These are phyloP conservation scores for Elephas maximus DNA, from an alignment of 2,113 vertebrate genomes.

Conservation along the genomic window DNA sequence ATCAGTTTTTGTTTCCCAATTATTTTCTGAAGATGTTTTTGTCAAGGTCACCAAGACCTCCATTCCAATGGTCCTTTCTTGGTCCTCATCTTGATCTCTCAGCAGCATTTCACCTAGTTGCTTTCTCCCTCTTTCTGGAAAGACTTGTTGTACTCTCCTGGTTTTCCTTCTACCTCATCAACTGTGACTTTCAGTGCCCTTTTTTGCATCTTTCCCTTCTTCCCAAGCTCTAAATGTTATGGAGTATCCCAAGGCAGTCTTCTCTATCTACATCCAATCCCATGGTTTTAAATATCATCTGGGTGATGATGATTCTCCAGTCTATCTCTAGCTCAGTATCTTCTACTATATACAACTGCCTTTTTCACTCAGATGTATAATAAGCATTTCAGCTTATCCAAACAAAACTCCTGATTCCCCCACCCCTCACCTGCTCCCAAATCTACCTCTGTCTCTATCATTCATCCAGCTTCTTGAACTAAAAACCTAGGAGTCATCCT, in stretches of 20 bases:
- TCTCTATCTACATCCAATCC: constrained; percentile 13
- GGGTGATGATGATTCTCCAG: not conserved
- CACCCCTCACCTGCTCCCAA: not conserved
- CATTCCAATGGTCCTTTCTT: constrained; percentile 18
- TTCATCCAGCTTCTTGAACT: not conserved
- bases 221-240: constrained; percentile 26
- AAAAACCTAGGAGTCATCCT: not conserved
- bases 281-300: constrained; percentile 34
- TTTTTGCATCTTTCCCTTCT: constrained; percentile 7
- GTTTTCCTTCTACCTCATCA: constrained; percentile 37
- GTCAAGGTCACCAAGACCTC: not conserved
- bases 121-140: constrained; percentile 14
- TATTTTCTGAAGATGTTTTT: constrained; percentile 22
- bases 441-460: constrained; percentile 44
- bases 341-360: not conserved
- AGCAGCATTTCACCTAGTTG: not conserved
- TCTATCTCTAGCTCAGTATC: constrained; percentile 18
- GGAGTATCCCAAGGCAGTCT: not conserved
- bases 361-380: not conserved
- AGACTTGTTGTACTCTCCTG: not conserved
- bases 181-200: constrained; percentile 25
- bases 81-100: not conserved
- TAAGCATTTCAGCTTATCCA: constrained; percentile 33
- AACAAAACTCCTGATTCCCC: constrained; percentile 2
- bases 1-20: not conserved